These are phyloP conservation scores for Lutjanus campechanus DNA, from an alignment of 2,797 vertebrate species.

Conservation along the genomic window DNA sequence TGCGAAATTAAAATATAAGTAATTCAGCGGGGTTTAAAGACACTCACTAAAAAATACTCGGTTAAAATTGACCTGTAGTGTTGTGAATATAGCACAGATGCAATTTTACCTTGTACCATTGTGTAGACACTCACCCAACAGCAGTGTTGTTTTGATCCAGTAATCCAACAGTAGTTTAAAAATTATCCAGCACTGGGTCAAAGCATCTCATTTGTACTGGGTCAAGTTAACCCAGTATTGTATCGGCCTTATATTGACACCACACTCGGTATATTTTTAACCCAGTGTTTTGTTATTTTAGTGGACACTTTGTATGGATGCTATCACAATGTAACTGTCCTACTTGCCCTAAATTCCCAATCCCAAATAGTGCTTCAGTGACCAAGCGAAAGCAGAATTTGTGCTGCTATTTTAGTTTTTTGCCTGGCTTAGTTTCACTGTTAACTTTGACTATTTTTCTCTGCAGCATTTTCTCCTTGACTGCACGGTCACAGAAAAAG, in stretches of 20 bases:
- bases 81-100: background rate
- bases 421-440: background rate
- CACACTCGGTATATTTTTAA: background rate
- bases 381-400: background rate
- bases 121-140: too few relatives aligned
- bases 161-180: background rate
- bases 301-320: too few relatives aligned
- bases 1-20: background rate
- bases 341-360: background rate
- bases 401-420: background rate
- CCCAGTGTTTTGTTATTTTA: background rate
- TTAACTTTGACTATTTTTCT: conserved; percentile 1
- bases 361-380: background rate
- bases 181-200: background rate
- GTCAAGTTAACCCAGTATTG: too few relatives aligned
- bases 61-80: too few relatives aligned
- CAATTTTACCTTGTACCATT: background rate
- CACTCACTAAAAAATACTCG: background rate
- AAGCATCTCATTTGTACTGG: background rate
- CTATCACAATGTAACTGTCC: background rate
- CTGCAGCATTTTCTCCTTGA: background rate
- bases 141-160: background rate
- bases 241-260: background rate
- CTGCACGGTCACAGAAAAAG: background rate
- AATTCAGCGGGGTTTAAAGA: conserved; percentile 37